These are phyloP conservation scores for Pelodiscus sinensis DNA, from an alignment of 2,113 vertebrate species.

Conservation along the genomic window DNA sequence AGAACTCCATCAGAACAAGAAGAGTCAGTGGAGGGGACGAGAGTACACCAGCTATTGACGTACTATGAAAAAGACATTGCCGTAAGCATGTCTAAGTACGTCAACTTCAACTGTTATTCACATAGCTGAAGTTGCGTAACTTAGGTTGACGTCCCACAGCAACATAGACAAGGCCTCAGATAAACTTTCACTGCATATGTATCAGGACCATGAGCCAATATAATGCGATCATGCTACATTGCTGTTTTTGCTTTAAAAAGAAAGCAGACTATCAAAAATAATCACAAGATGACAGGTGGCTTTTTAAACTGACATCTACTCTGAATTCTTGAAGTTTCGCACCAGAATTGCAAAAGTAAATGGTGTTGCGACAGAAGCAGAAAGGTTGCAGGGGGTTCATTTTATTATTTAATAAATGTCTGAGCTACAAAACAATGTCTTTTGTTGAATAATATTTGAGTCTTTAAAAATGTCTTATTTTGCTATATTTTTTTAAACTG, in stretches of 20 bases:
- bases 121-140: no score
- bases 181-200: background rate
- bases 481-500: background rate
- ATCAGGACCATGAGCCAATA: background rate
- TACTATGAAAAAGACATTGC: no score
- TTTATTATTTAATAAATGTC: background rate
- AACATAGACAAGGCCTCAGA: background rate
- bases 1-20: no score
- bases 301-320: slow-evolving; percentile 35
- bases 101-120: no score
- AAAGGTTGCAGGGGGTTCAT: background rate
- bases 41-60: no score
- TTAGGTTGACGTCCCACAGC: no score
- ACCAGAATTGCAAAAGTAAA: slow-evolving; percentile 6
- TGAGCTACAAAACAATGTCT: background rate
- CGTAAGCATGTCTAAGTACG: no score
- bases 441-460: background rate
- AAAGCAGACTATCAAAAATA: slow-evolving; percentile 20
- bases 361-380: background rate
- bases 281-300: slow-evolving; percentile 14
- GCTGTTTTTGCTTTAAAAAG: slow-evolving; percentile 14
- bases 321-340: background rate
- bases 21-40: no score
- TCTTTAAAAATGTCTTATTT: background rate
- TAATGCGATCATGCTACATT: background rate